Base-by-base conservation (phyloP, 2,797 vertebrate genomes). In the Cryptoprocta ferox region DNA sequence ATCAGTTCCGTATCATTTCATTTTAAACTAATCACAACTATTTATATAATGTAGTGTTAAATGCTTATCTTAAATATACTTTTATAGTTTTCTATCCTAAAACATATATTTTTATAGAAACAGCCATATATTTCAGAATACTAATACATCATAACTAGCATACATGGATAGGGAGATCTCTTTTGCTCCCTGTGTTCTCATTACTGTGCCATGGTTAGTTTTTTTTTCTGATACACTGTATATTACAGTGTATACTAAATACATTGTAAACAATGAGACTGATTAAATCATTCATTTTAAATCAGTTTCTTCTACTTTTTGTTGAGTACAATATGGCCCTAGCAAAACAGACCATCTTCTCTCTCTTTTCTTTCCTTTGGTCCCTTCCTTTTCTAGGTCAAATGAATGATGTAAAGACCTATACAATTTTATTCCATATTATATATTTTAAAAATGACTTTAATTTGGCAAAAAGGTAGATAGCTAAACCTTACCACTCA, bases 401-500 rank as follows among this genome's bases (percentile, higher is more conserved):
- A 91, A 37, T 39, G 76, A 94, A 70, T 61, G 28, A 59, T 48
- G 9, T 37, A 92, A 45, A 88, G 21, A 50, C 63, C 35, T 80
- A 5, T 21, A 92, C 21, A 94, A 63, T 75, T 76, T 91, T 61
- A 70, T 16, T 42, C 13, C 6, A 18, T 76, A 70, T 97, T 98
- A 96, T 88, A 15, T 90, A 71, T 96, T 94, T 95, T 82, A 68
- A 95, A 94, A 97, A 75, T 90, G 83, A 18, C 65, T 97, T 97
- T 91, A 48, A 84, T 87, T 91, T 50, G 92, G 97, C 91, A 61
- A 96, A 95, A 98, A 82, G 76, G 53, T 78, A 90, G 95, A 97
- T 97, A 14, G 12, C 45, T 97, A 95, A 97, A 90, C 96, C 97
- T 98, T 97, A 89, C 14, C 42, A 96, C 97, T 78, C 97, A 97